phyloP scores from a whole-genome alignment of 2,113 vertebrate genomes.

The Catharus minimus region DNA sequence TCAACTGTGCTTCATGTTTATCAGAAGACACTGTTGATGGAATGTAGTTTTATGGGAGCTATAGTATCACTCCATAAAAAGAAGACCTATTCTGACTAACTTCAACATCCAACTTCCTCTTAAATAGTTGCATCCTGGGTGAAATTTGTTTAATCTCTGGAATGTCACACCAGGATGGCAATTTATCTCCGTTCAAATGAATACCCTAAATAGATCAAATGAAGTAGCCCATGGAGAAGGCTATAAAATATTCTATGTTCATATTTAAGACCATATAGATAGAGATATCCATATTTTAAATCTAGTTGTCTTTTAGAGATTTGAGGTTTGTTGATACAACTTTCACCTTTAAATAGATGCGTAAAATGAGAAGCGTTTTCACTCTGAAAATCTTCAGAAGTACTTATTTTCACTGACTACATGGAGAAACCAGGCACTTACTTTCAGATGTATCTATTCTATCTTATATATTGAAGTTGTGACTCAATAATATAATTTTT shows the following conservation, averaged over 20 bases:
- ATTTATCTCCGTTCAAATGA: background rate
- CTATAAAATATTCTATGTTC: background rate
- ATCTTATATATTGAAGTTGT: background rate
- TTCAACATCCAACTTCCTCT: background rate
- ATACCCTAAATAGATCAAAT: background rate
- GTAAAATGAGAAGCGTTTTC: background rate
- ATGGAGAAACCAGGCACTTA: background rate
- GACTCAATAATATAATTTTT: slow-evolving; percentile 21
- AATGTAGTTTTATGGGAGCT: background rate
- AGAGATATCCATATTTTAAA: background rate
- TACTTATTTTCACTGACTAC: background rate
- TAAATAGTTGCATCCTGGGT: background rate
- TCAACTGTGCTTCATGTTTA: background rate
- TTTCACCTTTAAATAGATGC: background rate
- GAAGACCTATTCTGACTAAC: background rate
- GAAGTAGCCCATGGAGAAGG: background rate
- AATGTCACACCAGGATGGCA: background rate
- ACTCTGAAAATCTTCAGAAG: background rate
- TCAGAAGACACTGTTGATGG: background rate
- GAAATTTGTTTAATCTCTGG: background rate
- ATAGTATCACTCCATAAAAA: background rate
- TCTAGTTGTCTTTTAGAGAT: background rate
- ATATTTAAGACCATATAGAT: background rate
- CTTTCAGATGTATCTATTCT: background rate
- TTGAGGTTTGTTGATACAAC: background rate